A percentile compares a stretch with the other conserved stretches of the same genome.
Evolutionary conservation across 2,113 vertebrate genomes (phyloP).

Genomic region (Eonycteris spelaea): DNA sequence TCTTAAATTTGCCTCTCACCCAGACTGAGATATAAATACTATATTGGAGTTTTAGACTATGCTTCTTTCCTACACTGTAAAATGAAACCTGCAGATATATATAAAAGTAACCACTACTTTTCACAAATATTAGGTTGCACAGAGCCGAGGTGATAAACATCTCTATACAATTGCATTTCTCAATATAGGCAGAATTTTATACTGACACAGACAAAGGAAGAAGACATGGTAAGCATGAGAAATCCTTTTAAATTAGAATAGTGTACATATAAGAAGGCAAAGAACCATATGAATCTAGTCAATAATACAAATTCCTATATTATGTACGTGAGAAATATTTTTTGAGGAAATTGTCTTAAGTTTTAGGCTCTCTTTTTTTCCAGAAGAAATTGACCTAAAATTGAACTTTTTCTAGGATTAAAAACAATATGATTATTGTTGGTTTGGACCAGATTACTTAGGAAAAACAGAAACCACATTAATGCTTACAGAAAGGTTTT

Average conservation of each 20-base stretch:
- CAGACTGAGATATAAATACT: not conserved
- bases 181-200: not conserved
- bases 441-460: not conserved
- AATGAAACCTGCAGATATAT: not conserved
- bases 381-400: not conserved
- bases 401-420: not conserved
- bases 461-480: not conserved
- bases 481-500: not conserved
- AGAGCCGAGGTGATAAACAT: not conserved
- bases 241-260: not conserved
- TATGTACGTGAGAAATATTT: not conserved
- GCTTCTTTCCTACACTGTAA: not conserved
- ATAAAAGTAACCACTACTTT: not conserved
- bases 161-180: not conserved
- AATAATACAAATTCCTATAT: not conserved
- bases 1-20: not conserved
- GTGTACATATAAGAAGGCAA: not conserved
- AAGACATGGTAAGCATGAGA: not conserved
- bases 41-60: not conserved
- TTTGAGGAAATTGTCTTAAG: not conserved
- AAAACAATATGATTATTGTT: not conserved
- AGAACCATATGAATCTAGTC: not conserved
- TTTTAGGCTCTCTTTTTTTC: not conserved
- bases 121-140: not conserved
- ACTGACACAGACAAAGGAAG: not conserved